Evolutionary conservation across 1,140 invertebrate species (phyloP).

Genomic region (Zaprionus vittiger): DNA sequence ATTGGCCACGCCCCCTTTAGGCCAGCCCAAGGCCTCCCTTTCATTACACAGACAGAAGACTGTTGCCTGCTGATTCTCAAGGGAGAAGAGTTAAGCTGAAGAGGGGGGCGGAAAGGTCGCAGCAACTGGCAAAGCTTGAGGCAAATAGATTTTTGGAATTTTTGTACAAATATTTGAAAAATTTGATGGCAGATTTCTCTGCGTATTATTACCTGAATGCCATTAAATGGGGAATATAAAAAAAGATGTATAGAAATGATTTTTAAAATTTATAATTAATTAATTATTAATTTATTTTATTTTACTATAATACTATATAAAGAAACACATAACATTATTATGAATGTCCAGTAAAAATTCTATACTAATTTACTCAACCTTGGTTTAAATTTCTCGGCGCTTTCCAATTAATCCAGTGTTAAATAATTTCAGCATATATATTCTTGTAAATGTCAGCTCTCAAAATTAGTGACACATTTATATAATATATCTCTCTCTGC

Average conservation of each 20-base stretch:
- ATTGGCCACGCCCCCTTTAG: constrained; percentile 22
- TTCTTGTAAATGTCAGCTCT: neutral
- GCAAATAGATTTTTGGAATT: neutral
- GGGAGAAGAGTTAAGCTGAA: no score
- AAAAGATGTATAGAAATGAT: neutral
- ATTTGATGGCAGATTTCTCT: neutral
- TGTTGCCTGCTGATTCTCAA: neutral
- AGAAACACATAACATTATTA: no score
- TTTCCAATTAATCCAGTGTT: neutral
- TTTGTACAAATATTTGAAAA: neutral
- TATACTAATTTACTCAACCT: neutral
- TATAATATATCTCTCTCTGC: neutral
- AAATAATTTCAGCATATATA: neutral
- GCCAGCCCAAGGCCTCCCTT: neutral
- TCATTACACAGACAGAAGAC: neutral
- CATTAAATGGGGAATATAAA: neutral
- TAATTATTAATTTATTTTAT: no score
- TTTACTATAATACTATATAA: no score
- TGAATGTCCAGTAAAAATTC: neutral
- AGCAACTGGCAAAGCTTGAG: neutral
- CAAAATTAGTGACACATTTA: neutral
- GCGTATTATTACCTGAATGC: neutral
- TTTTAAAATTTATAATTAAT: no score
- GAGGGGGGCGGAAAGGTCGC: no score
- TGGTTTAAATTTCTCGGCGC: neutral